phyloP scores from a whole-genome alignment of 2,797 vertebrate species.

The Propithecus perrieri region DNA sequence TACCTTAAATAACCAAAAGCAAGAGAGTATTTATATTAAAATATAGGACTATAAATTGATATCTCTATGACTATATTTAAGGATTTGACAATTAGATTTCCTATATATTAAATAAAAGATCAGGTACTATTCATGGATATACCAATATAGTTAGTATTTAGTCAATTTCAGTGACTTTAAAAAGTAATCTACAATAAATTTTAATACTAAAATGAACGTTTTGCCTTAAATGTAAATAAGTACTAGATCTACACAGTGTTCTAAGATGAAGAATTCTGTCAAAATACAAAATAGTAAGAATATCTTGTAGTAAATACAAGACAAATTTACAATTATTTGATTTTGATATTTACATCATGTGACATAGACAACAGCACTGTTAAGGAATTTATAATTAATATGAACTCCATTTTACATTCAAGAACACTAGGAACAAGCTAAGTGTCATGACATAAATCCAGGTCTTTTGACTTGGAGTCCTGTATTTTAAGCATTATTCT shows the following conservation, averaged over 20 bases:
- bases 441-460: neutral
- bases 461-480: neutral
- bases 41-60: neutral
- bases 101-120: neutral
- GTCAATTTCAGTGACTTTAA: constrained; percentile 8
- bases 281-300: constrained; percentile 9
- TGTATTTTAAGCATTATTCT: neutral
- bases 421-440: constrained; percentile 32
- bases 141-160: neutral
- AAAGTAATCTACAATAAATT: neutral
- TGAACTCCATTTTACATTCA: constrained; percentile 68
- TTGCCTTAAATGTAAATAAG: neutral
- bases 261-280: neutral
- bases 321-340: neutral
- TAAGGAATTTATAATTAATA: neutral
- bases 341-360: neutral
- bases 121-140: neutral
- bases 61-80: constrained; percentile 1
- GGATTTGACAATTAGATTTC: constrained; percentile 17
- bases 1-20: neutral
- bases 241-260: neutral
- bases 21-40: neutral
- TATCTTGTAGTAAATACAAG: neutral
- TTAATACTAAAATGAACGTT: neutral
- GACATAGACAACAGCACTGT: neutral